Percentiles rank a stretch among this genome's conserved stretches.
Evolutionary conservation across 2,888 invertebrate species (phyloP).

Genomic region (Parascotia fuliginaria): DNA sequence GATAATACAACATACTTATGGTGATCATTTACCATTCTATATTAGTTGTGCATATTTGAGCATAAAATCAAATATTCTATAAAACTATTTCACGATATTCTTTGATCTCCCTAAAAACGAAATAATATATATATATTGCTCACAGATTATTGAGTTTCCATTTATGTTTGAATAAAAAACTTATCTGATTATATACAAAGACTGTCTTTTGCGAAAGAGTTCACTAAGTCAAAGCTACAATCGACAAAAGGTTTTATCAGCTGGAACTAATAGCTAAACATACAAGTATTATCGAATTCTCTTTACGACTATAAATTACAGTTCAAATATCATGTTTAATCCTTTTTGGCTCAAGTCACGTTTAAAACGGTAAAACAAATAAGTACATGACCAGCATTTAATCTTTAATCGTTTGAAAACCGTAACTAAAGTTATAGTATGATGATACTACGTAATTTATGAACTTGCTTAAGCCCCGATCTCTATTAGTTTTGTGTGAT

Average conservation of each 20-base stretch:
- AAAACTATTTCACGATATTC: too few species aligned
- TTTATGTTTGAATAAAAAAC: too few species aligned
- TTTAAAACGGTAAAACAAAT: constrained; percentile 34
- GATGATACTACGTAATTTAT: constrained; percentile 18
- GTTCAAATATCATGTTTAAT: constrained; percentile 32
- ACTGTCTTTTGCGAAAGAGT: background rate
- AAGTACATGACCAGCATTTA: constrained; percentile 24
- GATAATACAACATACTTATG: too few species aligned
- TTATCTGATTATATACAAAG: background rate
- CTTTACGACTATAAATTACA: constrained; percentile 10
- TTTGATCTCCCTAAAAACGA: too few species aligned
- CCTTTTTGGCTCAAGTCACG: constrained; percentile 23
- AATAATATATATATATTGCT: too few species aligned
- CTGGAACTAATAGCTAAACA: constrained; percentile 7
- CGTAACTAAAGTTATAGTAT: constrained; percentile 17
- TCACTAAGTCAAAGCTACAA: background rate
- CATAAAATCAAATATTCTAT: too few species aligned
- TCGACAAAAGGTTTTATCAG: constrained; percentile 5
- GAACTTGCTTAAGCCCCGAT: constrained; percentile 14
- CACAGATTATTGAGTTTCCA: too few species aligned
- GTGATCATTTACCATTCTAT: too few species aligned
- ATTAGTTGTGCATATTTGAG: too few species aligned
- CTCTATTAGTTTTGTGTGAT: constrained; percentile 12
- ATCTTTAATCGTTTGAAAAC: constrained; percentile 16
- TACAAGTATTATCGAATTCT: constrained; percentile 6